Conservation (phyloP, 2,888 invertebrate species). For the Tenthredo scrophulariae region DNA sequence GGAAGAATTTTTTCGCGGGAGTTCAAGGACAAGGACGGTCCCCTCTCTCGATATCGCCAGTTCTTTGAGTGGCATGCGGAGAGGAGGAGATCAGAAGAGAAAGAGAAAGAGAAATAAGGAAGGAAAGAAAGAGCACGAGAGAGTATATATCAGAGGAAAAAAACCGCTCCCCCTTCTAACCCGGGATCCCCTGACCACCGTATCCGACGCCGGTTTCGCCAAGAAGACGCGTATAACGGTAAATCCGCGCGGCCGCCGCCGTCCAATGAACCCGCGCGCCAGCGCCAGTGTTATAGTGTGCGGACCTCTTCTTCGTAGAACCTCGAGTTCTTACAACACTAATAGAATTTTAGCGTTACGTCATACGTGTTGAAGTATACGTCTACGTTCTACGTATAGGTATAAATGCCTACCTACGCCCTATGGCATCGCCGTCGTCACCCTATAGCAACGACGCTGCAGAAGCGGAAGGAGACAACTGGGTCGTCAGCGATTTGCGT, state of each 20-base stretch:
- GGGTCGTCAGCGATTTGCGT: constrained; percentile 32
- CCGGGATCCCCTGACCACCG: constrained; percentile 42
- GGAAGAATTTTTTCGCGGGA: constrained; percentile 19
- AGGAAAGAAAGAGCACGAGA: constrained; percentile 51
- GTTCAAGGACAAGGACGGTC: constrained; percentile 53
- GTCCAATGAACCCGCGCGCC: constrained; percentile 78
- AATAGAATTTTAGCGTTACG: constrained; percentile 48
- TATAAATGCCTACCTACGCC: not conserved
- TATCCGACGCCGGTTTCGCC: constrained; percentile 70
- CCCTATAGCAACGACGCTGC: not conserved
- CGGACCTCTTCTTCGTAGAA: constrained; percentile 37
- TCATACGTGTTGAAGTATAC: constrained; percentile 3
- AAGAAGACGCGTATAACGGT: constrained; percentile 77
- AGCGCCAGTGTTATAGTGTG: constrained; percentile 61
- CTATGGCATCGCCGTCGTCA: not conserved
- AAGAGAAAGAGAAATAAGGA: constrained; percentile 43
- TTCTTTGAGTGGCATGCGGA: not conserved
- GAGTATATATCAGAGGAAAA: constrained; percentile 38
- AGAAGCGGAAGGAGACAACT: constrained; percentile 11
- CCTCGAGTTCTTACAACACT: constrained; percentile 33
- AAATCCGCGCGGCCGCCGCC: constrained; percentile 78
- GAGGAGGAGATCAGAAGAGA: constrained; percentile 48
- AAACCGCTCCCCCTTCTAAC: constrained; percentile 41
- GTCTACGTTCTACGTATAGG: not conserved
- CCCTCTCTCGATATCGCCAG: constrained; percentile 14